A percentile compares a stretch with the other conserved stretches of the same genome.
These are phyloP conservation scores for Brenthis hecate DNA, from an alignment of 2,888 invertebrate species.

Conservation along the genomic window DNA sequence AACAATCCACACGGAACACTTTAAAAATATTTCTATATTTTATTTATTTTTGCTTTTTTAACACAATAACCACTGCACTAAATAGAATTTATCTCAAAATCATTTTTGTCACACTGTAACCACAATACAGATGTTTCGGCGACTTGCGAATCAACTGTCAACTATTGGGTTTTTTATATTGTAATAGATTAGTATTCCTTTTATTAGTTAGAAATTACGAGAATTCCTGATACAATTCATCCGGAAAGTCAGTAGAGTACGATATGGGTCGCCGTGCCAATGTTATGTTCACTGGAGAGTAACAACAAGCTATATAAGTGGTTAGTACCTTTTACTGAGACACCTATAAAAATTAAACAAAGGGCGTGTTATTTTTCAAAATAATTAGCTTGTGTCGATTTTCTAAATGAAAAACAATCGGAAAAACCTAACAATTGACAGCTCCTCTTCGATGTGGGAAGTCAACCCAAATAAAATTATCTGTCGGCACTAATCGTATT, in stretches of 20 bases:
- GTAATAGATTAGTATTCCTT: slow-evolving; percentile 44
- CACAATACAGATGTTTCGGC: slow-evolving; percentile 72
- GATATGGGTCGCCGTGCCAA: slow-evolving; percentile 73
- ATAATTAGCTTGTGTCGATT: slow-evolving; percentile 43
- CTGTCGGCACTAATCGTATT: slow-evolving; percentile 70
- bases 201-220: slow-evolving; percentile 43
- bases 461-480: slow-evolving; percentile 72
- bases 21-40: slow-evolving; percentile 64
- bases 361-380: slow-evolving; percentile 36
- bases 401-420: slow-evolving; percentile 56
- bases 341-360: slow-evolving; percentile 44
- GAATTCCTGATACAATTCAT: slow-evolving; percentile 54
- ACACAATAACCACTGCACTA: slow-evolving; percentile 72
- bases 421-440: slow-evolving; percentile 76
- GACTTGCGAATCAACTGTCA: slow-evolving; percentile 50
- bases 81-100: slow-evolving; percentile 79
- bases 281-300: slow-evolving; percentile 81
- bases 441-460: slow-evolving; percentile 70
- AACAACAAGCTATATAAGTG: slow-evolving; percentile 76
- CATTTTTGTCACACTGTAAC: slow-evolving; percentile 77
- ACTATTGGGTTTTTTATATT: slow-evolving; percentile 40
- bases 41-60: slow-evolving; percentile 45
- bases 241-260: slow-evolving; percentile 53
- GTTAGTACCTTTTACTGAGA: slow-evolving; percentile 59
- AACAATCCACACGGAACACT: slow-evolving; percentile 57